Evolutionary conservation across 2,888 invertebrate species (phyloP).

Genomic region (Meteorus colon): DNA sequence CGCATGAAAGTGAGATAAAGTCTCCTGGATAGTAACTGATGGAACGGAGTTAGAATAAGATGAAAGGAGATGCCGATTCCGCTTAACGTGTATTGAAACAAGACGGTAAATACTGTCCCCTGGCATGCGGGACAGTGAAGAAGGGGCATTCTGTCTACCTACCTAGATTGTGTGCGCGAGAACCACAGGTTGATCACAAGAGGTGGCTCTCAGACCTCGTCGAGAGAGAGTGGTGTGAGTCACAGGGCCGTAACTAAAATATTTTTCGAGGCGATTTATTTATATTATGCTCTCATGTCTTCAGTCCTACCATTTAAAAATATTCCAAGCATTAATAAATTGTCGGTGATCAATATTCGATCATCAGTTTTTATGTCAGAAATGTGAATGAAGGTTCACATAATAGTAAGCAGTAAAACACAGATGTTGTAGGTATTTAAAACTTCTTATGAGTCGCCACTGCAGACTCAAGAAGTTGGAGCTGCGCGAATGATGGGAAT

Average conservation of each 20-base stretch:
- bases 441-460: background rate
- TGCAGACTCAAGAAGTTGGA: background rate
- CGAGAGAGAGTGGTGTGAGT: constrained; percentile 60
- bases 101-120: constrained; percentile 29
- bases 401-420: background rate
- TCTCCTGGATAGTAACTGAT: background rate
- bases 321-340: background rate
- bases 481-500: background rate
- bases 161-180: constrained; percentile 40
- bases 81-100: background rate
- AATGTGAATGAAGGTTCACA: background rate
- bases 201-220: constrained; percentile 53
- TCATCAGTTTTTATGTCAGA: background rate
- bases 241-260: constrained; percentile 60
- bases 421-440: constrained; percentile 1
- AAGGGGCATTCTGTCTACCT: constrained; percentile 38
- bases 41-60: constrained; percentile 7
- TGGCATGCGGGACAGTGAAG: constrained; percentile 20
- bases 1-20: constrained; percentile 15
- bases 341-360: background rate
- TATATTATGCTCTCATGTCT: background rate
- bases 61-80: background rate
- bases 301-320: background rate
- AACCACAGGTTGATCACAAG: constrained; percentile 69
- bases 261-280: background rate